Base-by-base conservation (phyloP, 2,113 vertebrate species). In the Ptilonorhynchus violaceus region DNA sequence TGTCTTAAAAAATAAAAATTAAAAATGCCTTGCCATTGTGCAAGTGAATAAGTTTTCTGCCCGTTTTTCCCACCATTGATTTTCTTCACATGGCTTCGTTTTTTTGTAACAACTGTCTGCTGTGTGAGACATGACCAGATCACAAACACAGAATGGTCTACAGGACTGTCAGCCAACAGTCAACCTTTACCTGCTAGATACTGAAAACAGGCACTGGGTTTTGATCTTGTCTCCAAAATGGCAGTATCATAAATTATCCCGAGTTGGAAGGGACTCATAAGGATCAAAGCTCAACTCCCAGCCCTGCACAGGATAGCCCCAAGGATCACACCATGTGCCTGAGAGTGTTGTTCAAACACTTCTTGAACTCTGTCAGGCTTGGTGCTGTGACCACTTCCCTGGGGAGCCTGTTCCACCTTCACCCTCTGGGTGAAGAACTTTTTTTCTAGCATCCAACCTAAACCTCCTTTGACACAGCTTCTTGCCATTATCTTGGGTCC, bases 331-430 rank as follows among this genome's bases (percentile, higher is more conserved):
- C 8, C 7, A n/a, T 6, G 22, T 46, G 15, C 15, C 55, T 31
- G 31, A 62, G 5, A 62, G 33, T 0, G 0, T 33, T n/a, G 42
- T n/a, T 47, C 39, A n/a, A 60, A 69, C 0, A 0, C 10, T 37
- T 59, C 5, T 27, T 47, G 39, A 88, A 20, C 28, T 62, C 28
- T 47, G 1, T 13, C 39, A 55, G 12, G 28, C 28, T 64, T 70
- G 39, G 39, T 20, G n/a, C 13, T 47, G n/a, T 14, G n/a, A 78
- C 23, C 19, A 47, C 19, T 30, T 14, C 13, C 41, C 56, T 21
- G 7, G 24, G 4, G 13, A 88, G 20, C 13, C 42, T 47, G 23
- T 14, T 39, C 41, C 15, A 69, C n/a, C n/a, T n/a, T n/a, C n/a
- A 47, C 5, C 8, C 28, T 55, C 23, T n/a, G 39, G 6, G 19